Base-by-base conservation (phyloP, 2,113 vertebrate genomes). In the Dipodomys merriami region DNA sequence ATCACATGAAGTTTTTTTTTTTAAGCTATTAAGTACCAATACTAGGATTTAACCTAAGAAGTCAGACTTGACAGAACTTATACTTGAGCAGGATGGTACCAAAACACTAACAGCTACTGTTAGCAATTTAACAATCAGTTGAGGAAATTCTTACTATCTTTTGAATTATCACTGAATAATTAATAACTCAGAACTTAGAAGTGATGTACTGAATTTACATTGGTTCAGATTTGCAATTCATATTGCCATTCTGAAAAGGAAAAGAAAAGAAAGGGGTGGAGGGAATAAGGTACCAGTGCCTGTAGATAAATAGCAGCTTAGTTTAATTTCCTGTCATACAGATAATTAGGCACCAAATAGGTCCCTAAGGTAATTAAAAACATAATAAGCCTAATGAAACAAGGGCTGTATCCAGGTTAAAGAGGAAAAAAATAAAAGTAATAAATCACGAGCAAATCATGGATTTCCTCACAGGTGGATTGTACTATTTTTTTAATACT, bases 311-410 rank as follows among this genome's bases (percentile, higher is more conserved):
- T 73, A 93, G 72, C 64, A 77, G 7, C 86, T 91, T 92, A 76
- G 7, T 79, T 96, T 96, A 95, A 95, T 95, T 94, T 89, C 86
- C 95, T 97, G 87, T 83, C 95, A 97, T 96, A 95, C 69, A 96
- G 85, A 95, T 97, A 97, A 97, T 96, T 92, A 97, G 94, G 91
- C 86, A 95, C 77, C 94, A 96, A 95, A 95, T 84, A 96, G 81
- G 35, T 98, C 96, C 94, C 92, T 68, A 90, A 87, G 83, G 76
- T 83, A 96, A 97, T 96, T 93, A 97, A 93, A 90, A 96, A 25
- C 91, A 95, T 72, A 95, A 96, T 33, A 93, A 86, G 95, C 44
- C 12, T 87, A 93, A 95, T 86, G 92, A 96, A 97, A 96, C 20
- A 95, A 93, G 93, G 67, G 13, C 15, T 82, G 11, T 11, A 73